Evolutionary conservation across 2,888 invertebrate species (phyloP).

Genomic region (Apodemia zela): DNA sequence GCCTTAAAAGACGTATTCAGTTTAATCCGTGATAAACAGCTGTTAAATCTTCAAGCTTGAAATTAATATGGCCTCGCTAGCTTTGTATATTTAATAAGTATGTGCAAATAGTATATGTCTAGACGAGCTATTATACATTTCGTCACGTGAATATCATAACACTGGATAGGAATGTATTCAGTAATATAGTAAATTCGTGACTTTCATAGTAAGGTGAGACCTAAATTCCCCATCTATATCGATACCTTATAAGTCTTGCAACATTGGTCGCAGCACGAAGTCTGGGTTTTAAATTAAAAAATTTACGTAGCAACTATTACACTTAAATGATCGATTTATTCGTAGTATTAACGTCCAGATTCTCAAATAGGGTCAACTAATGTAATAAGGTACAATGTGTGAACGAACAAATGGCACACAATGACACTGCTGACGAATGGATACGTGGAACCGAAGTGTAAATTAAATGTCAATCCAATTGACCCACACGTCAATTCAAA

Average conservation of each 20-base stretch:
- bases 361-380: constrained; percentile 1
- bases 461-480: constrained; percentile 38
- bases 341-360: not conserved
- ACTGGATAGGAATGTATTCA: not conserved
- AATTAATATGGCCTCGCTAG: too few relatives aligned
- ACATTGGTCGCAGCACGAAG: too few relatives aligned
- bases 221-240: too few relatives aligned
- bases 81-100: too few relatives aligned
- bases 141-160: not conserved
- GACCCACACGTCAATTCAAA: constrained; percentile 35
- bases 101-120: not conserved
- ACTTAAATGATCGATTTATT: not conserved
- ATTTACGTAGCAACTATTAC: too few relatives aligned
- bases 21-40: too few relatives aligned
- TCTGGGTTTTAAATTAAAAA: too few relatives aligned
- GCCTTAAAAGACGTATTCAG: too few relatives aligned
- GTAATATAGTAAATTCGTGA: not conserved
- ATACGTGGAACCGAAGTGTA: constrained; percentile 31
- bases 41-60: too few relatives aligned
- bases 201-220: too few relatives aligned
- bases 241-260: too few relatives aligned
- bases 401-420: constrained; percentile 21
- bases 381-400: constrained; percentile 21
- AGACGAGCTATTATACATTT: not conserved
- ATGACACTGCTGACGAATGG: constrained; percentile 18